Percentiles rank a stretch among this genome's conserved stretches.
Conservation (phyloP, 2,888 invertebrate species). For the Tethea ocularis region DNA sequence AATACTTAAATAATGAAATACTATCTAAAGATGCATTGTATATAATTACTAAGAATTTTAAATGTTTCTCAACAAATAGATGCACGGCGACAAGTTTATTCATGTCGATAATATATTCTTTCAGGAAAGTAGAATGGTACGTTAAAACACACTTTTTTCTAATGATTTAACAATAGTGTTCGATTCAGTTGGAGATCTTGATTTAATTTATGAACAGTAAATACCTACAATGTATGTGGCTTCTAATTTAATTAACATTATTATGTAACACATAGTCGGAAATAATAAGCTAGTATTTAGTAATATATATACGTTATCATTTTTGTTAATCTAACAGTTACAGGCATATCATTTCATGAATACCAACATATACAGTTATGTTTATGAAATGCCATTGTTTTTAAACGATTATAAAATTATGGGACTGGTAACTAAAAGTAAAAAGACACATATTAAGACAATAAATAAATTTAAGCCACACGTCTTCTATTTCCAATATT, state of each 20-base stretch:
- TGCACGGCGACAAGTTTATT: not conserved
- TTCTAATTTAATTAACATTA: not conserved
- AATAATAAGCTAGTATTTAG: not conserved
- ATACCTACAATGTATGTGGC: not conserved
- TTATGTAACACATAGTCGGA: not conserved
- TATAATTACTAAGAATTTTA: too few relatives aligned
- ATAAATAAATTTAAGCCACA: too few relatives aligned
- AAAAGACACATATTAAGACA: too few relatives aligned
- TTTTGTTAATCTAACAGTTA: not conserved
- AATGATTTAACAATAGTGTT: not conserved
- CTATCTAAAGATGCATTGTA: too few relatives aligned
- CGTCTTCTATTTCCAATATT: too few relatives aligned
- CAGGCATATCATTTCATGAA: too few relatives aligned
- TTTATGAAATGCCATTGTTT: too few relatives aligned
- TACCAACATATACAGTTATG: too few relatives aligned
- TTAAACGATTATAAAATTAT: too few relatives aligned
- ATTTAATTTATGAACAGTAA: not conserved
- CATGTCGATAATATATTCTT: not conserved
- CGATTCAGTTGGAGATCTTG: not conserved
- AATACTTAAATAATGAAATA: not conserved
- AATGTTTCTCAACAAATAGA: not conserved
- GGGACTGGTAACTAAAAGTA: too few relatives aligned
- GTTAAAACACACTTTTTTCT: not conserved
- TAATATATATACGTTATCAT: not conserved
- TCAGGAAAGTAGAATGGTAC: slow-evolving; percentile 6